These are phyloP conservation scores for Cordilura impudica DNA, from an alignment of 2,888 invertebrate species.

Conservation along the genomic window DNA sequence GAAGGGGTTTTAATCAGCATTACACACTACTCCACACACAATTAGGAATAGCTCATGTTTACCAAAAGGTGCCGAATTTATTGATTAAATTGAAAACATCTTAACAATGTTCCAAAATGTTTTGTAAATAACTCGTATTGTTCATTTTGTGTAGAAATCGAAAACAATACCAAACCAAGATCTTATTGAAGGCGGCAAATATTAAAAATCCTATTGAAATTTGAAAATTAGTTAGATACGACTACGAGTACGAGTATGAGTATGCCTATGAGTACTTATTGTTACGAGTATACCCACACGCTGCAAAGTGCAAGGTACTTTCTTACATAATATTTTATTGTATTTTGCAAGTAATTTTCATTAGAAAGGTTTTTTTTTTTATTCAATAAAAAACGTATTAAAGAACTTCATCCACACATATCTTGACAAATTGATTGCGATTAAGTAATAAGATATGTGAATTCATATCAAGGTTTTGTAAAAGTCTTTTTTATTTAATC, in stretches of 20 bases:
- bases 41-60: slow-evolving; percentile 56
- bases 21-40: not conserved
- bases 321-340: not conserved
- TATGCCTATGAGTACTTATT: no score
- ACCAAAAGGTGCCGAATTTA: slow-evolving; percentile 66
- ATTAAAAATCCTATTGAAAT: slow-evolving; percentile 36
- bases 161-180: slow-evolving; percentile 6
- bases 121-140: slow-evolving; percentile 39
- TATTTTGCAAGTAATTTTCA: slow-evolving; percentile 23
- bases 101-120: slow-evolving; percentile 36
- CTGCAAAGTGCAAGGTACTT: slow-evolving; percentile 40
- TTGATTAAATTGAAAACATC: slow-evolving; percentile 56
- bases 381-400: not conserved
- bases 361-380: not conserved
- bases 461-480: slow-evolving; percentile 24
- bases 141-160: slow-evolving; percentile 17
- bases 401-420: no score
- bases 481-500: not conserved
- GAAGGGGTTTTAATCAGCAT: not conserved
- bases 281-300: slow-evolving; percentile 55
- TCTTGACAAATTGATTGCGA: slow-evolving; percentile 61
- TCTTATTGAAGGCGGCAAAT: slow-evolving; percentile 40
- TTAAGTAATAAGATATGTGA: slow-evolving; percentile 60
- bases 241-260: no score
- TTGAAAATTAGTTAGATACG: slow-evolving; percentile 58